phyloP scores from a whole-genome alignment of 2,797 vertebrate genomes.

The Leuciscus waleckii region DNA sequence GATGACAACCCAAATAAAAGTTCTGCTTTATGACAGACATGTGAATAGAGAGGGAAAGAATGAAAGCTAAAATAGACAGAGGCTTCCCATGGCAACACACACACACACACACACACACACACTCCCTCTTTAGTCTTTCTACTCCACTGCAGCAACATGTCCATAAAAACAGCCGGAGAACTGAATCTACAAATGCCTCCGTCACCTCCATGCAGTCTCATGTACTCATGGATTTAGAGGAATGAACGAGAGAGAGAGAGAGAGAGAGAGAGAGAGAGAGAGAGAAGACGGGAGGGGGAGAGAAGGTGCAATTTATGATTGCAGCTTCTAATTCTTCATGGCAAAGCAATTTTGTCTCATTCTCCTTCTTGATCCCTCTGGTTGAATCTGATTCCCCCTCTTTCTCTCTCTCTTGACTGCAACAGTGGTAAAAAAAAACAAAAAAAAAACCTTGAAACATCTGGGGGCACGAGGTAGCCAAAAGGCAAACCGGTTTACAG shows the following conservation, averaged over 20 bases:
- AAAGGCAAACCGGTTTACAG: slow-evolving; percentile 68
- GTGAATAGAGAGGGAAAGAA: slow-evolving; percentile 6
- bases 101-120: background rate
- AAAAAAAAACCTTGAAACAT: background rate
- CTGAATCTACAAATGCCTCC: slow-evolving; percentile 36
- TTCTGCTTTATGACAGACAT: slow-evolving; percentile 27
- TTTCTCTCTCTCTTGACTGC: slow-evolving; percentile 7
- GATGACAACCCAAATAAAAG: slow-evolving; percentile 42
- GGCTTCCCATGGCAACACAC: slow-evolving; percentile 31
- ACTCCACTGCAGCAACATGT: slow-evolving; percentile 54
- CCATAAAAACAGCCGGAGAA: slow-evolving; percentile 45
- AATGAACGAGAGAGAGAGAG: slow-evolving; percentile 31
- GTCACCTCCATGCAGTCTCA: slow-evolving; percentile 17
- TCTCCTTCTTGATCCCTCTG: slow-evolving; percentile 41
- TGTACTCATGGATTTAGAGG: slow-evolving; percentile 36
- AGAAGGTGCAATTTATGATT: slow-evolving; percentile 55
- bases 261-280: background rate
- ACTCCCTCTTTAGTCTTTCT: background rate
- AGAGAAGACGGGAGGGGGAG: background rate
- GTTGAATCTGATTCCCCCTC: background rate
- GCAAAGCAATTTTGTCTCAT: slow-evolving; percentile 55
- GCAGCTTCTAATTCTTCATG: slow-evolving; percentile 58
- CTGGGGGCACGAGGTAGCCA: slow-evolving; percentile 41
- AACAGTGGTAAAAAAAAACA: slow-evolving; percentile 17
- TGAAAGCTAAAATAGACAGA: slow-evolving; percentile 5